These are phyloP conservation scores for Leuciscus waleckii DNA, from an alignment of 2,797 vertebrate genomes.

Conservation along the genomic window DNA sequence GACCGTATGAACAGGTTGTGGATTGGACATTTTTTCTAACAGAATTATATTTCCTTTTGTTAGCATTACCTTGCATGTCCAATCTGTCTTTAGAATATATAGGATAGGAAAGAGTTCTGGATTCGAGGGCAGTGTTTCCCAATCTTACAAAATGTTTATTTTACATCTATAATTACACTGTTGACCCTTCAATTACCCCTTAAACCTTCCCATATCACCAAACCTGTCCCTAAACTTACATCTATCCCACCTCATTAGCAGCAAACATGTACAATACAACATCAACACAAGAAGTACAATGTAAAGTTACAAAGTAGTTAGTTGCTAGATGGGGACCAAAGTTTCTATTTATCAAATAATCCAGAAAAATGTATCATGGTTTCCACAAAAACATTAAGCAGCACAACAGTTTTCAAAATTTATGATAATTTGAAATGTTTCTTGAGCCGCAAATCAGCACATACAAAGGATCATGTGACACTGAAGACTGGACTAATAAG, in stretches of 20 bases:
- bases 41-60: neutral
- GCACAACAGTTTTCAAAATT: neutral
- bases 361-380: neutral
- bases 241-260: neutral
- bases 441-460: neutral
- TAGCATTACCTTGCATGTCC: neutral
- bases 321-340: neutral
- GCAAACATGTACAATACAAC: neutral
- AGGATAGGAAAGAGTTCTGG: neutral
- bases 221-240: neutral
- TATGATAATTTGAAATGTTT: neutral
- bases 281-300: neutral
- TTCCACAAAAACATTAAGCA: neutral
- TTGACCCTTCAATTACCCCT: neutral
- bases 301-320: neutral
- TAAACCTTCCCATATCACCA: neutral
- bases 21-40: constrained; percentile 21
- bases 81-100: neutral
- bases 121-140: neutral
- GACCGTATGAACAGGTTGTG: neutral
- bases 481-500: no score
- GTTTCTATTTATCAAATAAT: neutral
- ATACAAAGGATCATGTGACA: no score
- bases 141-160: neutral
- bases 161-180: neutral